Percentiles rank a stretch among this genome's conserved stretches.
Evolutionary conservation across 2,888 invertebrate genomes (phyloP).

Genomic region (Drosophila cracens): DNA sequence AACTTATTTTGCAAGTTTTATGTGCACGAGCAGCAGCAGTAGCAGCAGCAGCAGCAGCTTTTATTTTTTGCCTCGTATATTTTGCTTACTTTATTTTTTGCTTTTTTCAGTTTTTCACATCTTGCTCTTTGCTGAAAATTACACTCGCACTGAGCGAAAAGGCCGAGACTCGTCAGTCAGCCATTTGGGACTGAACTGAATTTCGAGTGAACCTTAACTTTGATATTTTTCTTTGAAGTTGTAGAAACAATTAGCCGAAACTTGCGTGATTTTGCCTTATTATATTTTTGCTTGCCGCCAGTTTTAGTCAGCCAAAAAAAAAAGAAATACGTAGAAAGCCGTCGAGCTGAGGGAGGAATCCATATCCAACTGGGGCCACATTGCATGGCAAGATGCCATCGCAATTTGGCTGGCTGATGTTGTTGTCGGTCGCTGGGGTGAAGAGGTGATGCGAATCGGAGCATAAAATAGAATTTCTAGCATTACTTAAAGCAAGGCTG

Average conservation of each 20-base stretch:
- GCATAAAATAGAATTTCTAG: slow-evolving; percentile 66
- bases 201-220: background rate
- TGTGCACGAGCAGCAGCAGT: slow-evolving; percentile 67
- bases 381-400: slow-evolving; percentile 78
- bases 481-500: background rate
- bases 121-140: slow-evolving; percentile 66
- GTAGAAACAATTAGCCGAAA: background rate
- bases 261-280: slow-evolving; percentile 2
- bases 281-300: background rate
- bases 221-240: background rate
- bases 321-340: slow-evolving; percentile 59
- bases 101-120: slow-evolving; percentile 68
- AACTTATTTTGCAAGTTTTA: slow-evolving; percentile 82
- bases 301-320: slow-evolving; percentile 31
- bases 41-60: slow-evolving; percentile 59
- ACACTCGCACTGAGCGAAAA: slow-evolving; percentile 54
- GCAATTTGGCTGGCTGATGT: slow-evolving; percentile 50
- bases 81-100: slow-evolving; percentile 33
- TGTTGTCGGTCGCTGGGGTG: background rate
- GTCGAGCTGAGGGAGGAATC: slow-evolving; percentile 35
- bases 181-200: background rate
- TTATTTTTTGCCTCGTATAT: slow-evolving; percentile 67
- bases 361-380: slow-evolving; percentile 29
- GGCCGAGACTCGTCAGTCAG: background rate
- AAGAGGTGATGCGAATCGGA: slow-evolving; percentile 20